Base-by-base conservation (phyloP, 2,113 vertebrate species). In the Chinchilla lanigera region DNA sequence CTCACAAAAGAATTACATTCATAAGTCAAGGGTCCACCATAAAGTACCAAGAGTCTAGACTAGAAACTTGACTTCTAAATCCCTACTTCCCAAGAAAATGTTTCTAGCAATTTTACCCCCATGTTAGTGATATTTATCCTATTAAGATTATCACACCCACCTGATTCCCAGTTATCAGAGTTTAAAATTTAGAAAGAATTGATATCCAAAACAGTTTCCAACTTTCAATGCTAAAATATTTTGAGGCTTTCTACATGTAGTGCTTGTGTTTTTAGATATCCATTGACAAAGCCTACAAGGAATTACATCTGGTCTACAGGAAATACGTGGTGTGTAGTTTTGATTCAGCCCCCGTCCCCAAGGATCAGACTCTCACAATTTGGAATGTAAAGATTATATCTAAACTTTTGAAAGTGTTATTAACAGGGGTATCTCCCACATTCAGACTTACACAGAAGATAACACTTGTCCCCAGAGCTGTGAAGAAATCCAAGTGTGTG, bases 101-200 rank as follows among this genome's bases (percentile, higher is more conserved):
- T 71, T 65, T 77, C 33, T 65, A 83, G 52, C 52, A 81, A 69
- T 83, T 92, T 33, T 56, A 67, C 16, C 17, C 13, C 3, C 52
- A 2, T 75, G 44, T 89, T 86, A 44, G 35, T 82, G 20, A 22
- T 69, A 28, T n/a, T 67, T 52, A 75, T 3, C 30, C 88, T 78
- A 44, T 41, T 80, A 88, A 56, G n/a, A 91, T 56, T 28, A 63
- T 58, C n/a, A 22, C 16, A 24, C 33, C 33, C 78, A 47, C 41
- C 52, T 75, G n/a, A 94, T 81, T 33, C 17, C 30, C 80, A 77
- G 38, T 38, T 22, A 93, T 52, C 22, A 61, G 41, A 89, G 77
- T 13, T 83, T 86, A 92, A 92, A 86, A 63, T 77, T 60, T 89
- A 85, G 63, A 96, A 97, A 95, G 33, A 92, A 50, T 58, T 86